Evolutionary conservation across 2,888 invertebrate genomes (phyloP), one percentile per base, ranked within the genome.

Genomic region (Agonopterix alstromeriana): DNA sequence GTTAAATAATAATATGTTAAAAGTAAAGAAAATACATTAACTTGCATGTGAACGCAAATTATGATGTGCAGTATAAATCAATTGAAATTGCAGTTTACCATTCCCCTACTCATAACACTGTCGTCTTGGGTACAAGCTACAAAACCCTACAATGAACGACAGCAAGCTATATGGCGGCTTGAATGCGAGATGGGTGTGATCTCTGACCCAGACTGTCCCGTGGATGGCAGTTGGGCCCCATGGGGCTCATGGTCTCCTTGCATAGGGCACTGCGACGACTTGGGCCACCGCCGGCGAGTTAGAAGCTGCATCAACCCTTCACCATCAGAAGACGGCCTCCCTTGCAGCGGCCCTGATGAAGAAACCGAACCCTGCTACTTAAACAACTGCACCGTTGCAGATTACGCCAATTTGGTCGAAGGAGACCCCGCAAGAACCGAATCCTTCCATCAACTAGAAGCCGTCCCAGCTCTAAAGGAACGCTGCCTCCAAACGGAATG

Each of bases 241-340:
- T 90, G 90, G 90, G 68, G 71, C 7, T 49, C 76, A 0, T 90
- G 90, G 90, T 77, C 81, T 0, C 45, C 60, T 0, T 90, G 90
- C 53, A 70, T 61, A 9, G 90, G 90, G 7, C 57, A 70, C n/a
- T 90, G 90, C 55, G 90, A 89, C 36, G 78, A 76, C 48, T 58
- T 73, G 4, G 90, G 90, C 1, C 77, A 78, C 46, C 78, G 77
- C 12, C 73, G 58, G 42, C 73, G 88, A 51, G 61, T 53, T 10
- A 74, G 90, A 51, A 68, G 71, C 43, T 90, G 90, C 53, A 73
- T 61, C 45, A 89, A 89, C 55, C 90, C 90, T 8, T 57, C 73
- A 0, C 82, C 90, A 3, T 76, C 79, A 0, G 70, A 72, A 56
- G 83, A 84, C 40, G 90, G 90, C 2, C 60, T 73, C 1, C 67